phyloP scores from a whole-genome alignment of 2,797 vertebrate species.

The Sternarchorhynchus goeldii region DNA sequence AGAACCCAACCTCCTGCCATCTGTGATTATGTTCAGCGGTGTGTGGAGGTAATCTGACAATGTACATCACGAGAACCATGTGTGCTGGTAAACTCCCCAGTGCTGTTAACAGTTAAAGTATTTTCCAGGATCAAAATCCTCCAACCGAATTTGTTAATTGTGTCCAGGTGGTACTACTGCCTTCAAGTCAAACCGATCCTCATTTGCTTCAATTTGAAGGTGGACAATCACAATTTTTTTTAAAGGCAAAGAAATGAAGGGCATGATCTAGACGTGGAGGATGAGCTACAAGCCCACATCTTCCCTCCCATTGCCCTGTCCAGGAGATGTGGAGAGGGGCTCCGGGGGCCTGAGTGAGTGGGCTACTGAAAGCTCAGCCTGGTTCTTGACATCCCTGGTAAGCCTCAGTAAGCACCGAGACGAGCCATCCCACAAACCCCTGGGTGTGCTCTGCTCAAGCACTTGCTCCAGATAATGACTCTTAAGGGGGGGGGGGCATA shows the following conservation, averaged over 20 bases:
- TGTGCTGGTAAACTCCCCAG: neutral
- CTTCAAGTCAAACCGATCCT: too few relatives aligned
- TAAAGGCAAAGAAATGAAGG: neutral
- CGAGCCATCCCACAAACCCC: conserved; percentile 15
- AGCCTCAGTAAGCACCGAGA: conserved; percentile 10
- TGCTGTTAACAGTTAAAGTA: neutral
- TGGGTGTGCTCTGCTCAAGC: neutral
- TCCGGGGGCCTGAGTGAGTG: neutral
- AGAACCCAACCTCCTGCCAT: neutral
- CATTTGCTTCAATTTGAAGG: too few relatives aligned
- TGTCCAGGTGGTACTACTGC: neutral
- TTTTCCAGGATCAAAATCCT: neutral
- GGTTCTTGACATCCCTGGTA: conserved; percentile 5
- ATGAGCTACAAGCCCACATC: neutral
- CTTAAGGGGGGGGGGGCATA: neutral
- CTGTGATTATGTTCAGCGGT: neutral
- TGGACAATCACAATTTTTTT: too few relatives aligned
- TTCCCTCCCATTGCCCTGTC: too few relatives aligned
- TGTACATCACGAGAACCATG: neutral
- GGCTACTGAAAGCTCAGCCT: neutral
- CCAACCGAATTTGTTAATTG: neutral
- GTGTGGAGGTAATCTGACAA: neutral
- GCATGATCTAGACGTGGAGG: neutral
- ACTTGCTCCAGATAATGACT: conserved; percentile 15
- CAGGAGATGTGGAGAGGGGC: neutral